These are phyloP conservation scores for Xiphias gladius DNA, from an alignment of 2,113 vertebrate genomes.

Conservation along the genomic window DNA sequence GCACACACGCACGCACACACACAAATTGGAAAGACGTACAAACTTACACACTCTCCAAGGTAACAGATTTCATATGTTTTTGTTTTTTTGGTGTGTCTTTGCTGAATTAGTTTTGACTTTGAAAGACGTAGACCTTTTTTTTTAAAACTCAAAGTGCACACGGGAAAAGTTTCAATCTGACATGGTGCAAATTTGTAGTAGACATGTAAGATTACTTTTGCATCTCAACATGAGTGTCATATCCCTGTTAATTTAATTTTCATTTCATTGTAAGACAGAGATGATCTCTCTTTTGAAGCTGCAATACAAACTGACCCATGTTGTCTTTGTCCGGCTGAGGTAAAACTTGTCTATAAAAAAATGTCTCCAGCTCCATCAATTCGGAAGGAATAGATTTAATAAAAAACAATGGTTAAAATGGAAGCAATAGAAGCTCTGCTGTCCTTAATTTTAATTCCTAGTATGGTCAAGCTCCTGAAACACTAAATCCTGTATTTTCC, in stretches of 20 bases:
- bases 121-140: neutral
- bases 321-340: neutral
- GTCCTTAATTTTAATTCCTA: neutral
- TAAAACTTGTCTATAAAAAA: neutral
- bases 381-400: neutral
- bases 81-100: neutral
- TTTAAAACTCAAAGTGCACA: neutral
- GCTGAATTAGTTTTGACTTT: neutral
- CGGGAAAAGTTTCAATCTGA: neutral
- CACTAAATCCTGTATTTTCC: neutral
- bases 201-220: neutral
- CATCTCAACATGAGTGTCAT: neutral
- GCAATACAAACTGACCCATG: neutral
- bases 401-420: neutral
- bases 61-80: conserved; percentile 11
- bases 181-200: neutral
- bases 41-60: conserved; percentile 2
- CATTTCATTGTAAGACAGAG: neutral
- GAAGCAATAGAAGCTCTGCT: neutral
- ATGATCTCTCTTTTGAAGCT: neutral
- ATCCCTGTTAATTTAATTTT: neutral
- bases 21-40: neutral
- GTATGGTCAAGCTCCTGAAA: neutral
- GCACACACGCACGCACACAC: conserved; percentile 22
- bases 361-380: neutral